Base-by-base conservation (phyloP, 2,888 invertebrate species). In the Cephus pygmeus region DNA sequence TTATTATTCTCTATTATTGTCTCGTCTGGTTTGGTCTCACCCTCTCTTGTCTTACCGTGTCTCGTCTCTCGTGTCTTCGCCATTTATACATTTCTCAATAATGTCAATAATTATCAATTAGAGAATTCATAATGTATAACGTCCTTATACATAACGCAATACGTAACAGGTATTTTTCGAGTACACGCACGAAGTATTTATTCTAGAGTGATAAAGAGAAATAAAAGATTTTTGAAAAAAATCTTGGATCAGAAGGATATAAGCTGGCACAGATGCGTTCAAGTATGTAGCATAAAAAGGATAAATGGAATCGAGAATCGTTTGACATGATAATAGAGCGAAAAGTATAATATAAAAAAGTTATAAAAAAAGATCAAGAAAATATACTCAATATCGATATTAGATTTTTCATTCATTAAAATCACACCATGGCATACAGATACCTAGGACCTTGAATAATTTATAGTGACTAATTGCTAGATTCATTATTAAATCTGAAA, bases 251-350 rank as follows among this genome's bases (percentile, higher is more conserved):
- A 3, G 15, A 40, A 75, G 12, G 23, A 56, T 56, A 78, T 85
- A 89, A 87, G 89, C 88, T 89, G 89, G 89, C 89, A 89, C 89
- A 89, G 89, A 89, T 89, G 88, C 89, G 89, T 89, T 88, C 89
- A 88, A 89, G 87, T 88, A 89, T 88, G 87, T 84, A 88, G 89
- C 89, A 89, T 88, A 88, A 85, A 81, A 56, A 23, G 56, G 56
- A 56, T 56, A 56, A 56, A 56, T 56, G 83, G 85, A 85, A 88
- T 88, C 87, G 87, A 88, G 88, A 87, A 88, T 88, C 87, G 89
- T 89, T 89, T 89, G 89, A 89, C 89, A 89, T 89, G 89, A 89
- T 85, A 84, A 89, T 89, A 88, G 88, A 88, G 88, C 88, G 89
- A 87, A 87, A 87, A 82, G 81, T 81, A 78, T 81, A 83, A 85